Base-by-base conservation (phyloP, 2,797 vertebrate genomes). In the Leuciscus waleckii region DNA sequence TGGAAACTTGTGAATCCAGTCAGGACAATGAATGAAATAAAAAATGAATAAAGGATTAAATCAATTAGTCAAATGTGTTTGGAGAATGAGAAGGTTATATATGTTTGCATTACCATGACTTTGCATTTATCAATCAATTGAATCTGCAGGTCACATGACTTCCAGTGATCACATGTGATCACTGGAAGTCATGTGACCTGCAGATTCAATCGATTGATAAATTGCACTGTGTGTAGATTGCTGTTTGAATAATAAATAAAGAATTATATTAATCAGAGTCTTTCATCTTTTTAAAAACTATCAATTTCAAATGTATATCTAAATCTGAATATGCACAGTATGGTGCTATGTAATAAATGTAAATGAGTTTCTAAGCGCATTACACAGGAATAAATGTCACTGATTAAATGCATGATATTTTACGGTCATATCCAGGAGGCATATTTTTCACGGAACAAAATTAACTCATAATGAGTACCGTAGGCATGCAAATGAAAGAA, bases 401-500 rank as follows among this genome's bases (percentile, higher is more conserved):
- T 56, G 65, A 71, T 86, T 84, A 58, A 79, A 71, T 37, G 80
- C 39, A 46, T 78, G 77, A 78, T 80, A 84, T 54, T 82, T 84
- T 86, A 76, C 82, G 85, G 79, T 51, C 70, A 79, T 29, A 74
- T 78, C 80, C 46, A 75, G 17, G 19, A 85, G 74, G 76, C 67
- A 74, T 76, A 56, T 46, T 76, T 82, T 82, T 71, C 79, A 86
- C 8, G 16, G 26, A 80, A 82, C 65, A 80, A 77, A 63, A 80
- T 86, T 78, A 86, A 86, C 3, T 56, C 82, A 77, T 88, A 87
- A 88, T 85, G 68, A 88, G 80, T 65, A 58, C 85, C 73, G 41
- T 35, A 65, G 65, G 74, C 84, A 87, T 82, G 75, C 41, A 75
- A 82, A 70, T 69, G 68, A 79, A 77, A 86, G 82, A 77, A 88